phyloP scores from a whole-genome alignment of 2,888 invertebrate species.

The Silvanus unidentatus region DNA sequence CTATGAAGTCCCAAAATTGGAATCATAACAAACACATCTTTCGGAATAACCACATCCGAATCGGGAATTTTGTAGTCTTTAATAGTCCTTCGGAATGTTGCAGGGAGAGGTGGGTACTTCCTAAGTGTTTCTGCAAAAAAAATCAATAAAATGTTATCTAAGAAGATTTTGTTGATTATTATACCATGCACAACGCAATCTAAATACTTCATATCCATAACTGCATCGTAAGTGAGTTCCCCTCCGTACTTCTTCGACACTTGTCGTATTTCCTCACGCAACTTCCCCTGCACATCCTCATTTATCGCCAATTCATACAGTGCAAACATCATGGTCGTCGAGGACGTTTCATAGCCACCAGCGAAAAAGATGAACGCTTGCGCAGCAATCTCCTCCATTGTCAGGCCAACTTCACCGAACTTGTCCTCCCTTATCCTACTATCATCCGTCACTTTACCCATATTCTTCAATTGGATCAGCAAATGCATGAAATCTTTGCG shows the following conservation, averaged over 20 bases:
- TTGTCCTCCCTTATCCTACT: constrained; percentile 7
- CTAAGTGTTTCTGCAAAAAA: no score
- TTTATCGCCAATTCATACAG: constrained; percentile 25
- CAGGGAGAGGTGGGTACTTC: no score
- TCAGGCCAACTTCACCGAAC: constrained; percentile 12
- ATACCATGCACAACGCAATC: constrained; percentile 27
- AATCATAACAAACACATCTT: no score
- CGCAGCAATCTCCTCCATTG: no score
- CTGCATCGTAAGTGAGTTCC: constrained; percentile 25
- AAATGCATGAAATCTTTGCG: constrained; percentile 54
- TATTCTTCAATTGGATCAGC: constrained; percentile 45
- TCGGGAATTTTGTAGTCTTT: no score
- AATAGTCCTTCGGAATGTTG: no score
- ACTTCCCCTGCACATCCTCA: constrained; percentile 24
- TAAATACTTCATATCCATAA: constrained; percentile 27
- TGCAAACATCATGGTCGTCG: constrained; percentile 26
- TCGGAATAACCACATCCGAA: no score
- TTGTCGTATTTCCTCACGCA: constrained; percentile 21
- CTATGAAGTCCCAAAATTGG: no score
- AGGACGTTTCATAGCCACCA: constrained; percentile 30
- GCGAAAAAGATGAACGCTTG: constrained; percentile 25
- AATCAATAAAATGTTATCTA: no score
- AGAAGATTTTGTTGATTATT: no score
- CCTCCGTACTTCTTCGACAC: constrained; percentile 22
- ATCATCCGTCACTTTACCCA: no score